Conservation (phyloP, 30 jellyfish, hydroid and myxozoan genomes). For the Aurelia sp. region DNA sequence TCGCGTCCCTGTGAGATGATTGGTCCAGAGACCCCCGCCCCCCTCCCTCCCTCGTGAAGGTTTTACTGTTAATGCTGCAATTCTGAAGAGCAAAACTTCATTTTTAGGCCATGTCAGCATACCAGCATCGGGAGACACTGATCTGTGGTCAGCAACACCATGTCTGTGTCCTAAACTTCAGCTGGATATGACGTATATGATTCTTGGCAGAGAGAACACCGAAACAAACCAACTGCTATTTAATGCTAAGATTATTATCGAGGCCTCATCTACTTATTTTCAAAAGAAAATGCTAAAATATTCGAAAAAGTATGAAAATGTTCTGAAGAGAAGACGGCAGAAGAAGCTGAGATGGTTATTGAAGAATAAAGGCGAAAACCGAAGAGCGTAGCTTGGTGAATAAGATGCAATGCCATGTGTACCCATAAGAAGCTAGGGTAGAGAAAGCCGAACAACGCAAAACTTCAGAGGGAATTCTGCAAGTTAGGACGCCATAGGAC, state of each 20-base stretch:
- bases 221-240: conserved; percentile 4
- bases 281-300: conserved; percentile 41
- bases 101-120: conserved; percentile 20
- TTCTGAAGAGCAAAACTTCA: not conserved
- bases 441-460: too few relatives aligned
- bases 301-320: conserved; percentile 34
- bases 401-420: too few relatives aligned
- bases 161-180: conserved; percentile 51
- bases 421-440: too few relatives aligned
- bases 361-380: not conserved
- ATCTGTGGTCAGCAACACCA: conserved; percentile 21
- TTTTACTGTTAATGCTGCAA: not conserved
- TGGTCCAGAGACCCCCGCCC: too few relatives aligned
- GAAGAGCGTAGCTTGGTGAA: too few relatives aligned
- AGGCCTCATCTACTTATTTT: conserved; percentile 5
- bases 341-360: conserved; percentile 13
- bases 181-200: conserved; percentile 33
- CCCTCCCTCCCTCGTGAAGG: too few relatives aligned
- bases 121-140: conserved; percentile 1
- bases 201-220: conserved; percentile 45
- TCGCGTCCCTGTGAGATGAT: too few relatives aligned
- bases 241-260: conserved; percentile 13
- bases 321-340: conserved; percentile 23
- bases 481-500: too few relatives aligned
- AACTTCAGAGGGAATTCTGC: too few relatives aligned